Percentiles rank a stretch among this genome's conserved stretches.
These are phyloP conservation scores for Eretmochelys imbricata DNA, from an alignment of 2,113 vertebrate species.

Conservation along the genomic window DNA sequence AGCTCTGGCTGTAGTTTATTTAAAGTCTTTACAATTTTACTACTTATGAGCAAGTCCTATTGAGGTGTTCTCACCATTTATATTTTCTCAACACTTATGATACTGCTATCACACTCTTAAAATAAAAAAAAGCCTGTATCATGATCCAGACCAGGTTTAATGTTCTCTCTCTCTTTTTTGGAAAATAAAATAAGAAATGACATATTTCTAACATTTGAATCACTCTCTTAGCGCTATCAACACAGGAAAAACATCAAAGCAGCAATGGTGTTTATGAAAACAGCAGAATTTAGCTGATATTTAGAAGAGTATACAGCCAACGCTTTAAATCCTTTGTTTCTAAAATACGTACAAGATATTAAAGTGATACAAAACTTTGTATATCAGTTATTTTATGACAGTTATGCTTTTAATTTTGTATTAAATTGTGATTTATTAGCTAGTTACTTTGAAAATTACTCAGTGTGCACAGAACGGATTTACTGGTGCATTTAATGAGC, in stretches of 20 bases:
- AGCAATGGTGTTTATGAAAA: background rate
- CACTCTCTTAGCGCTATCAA: slow-evolving; percentile 17
- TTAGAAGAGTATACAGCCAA: background rate
- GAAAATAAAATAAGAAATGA: slow-evolving; percentile 1
- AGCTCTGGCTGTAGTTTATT: slow-evolving; percentile 76
- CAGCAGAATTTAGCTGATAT: background rate
- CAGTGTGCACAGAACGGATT: slow-evolving; percentile 70
- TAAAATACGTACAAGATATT: slow-evolving; percentile 24
- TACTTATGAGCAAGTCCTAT: slow-evolving; percentile 85
- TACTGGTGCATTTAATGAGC: slow-evolving; percentile 78
- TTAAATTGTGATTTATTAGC: slow-evolving; percentile 76
- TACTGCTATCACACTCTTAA: slow-evolving; percentile 88
- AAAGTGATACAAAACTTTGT: slow-evolving; percentile 43
- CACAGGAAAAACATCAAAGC: background rate
- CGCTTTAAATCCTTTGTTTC: background rate
- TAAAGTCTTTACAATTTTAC: slow-evolving; percentile 85
- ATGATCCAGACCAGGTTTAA: slow-evolving; percentile 68
- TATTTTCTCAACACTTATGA: slow-evolving; percentile 88
- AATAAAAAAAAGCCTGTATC: slow-evolving; percentile 76
- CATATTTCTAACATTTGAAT: slow-evolving; percentile 18
- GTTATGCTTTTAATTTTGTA: slow-evolving; percentile 75
- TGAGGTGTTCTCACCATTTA: slow-evolving; percentile 90
- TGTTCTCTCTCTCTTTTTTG: slow-evolving; percentile 54
- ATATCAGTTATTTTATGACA: slow-evolving; percentile 52
- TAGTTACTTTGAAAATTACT: slow-evolving; percentile 74